A percentile compares a stretch with the other conserved stretches of the same genome.
Evolutionary conservation across 2,888 invertebrate genomes (phyloP).

Genomic region (Lottia scabra): DNA sequence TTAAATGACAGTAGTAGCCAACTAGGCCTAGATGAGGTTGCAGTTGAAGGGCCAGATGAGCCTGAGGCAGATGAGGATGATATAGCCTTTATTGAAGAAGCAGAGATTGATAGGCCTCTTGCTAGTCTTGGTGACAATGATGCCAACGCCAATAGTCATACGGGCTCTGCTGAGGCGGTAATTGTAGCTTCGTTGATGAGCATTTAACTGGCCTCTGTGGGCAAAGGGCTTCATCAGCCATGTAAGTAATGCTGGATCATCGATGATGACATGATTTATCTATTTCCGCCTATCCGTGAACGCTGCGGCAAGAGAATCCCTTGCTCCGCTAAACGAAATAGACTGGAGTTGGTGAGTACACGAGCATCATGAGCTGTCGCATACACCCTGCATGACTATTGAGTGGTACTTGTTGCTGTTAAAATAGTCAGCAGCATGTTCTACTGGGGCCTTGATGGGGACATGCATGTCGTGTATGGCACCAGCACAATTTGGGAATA

Average conservation of each 20-base stretch:
- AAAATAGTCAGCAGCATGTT: constrained; percentile 22
- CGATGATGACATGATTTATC: constrained; percentile 10
- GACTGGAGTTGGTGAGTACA: constrained; percentile 15
- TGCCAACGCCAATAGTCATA: no score
- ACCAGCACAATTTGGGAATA: constrained; percentile 26
- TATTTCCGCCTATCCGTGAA: neutral
- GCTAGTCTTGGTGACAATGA: no score
- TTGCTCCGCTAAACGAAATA: constrained; percentile 9
- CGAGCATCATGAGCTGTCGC: constrained; percentile 23
- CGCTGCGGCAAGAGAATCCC: constrained; percentile 9
- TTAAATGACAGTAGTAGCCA: no score
- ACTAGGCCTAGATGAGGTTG: no score
- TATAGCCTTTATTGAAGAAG: no score
- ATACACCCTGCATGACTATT: constrained; percentile 20
- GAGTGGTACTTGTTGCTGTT: constrained; percentile 24
- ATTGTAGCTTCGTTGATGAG: constrained; percentile 17
- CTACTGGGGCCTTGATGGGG: constrained; percentile 20
- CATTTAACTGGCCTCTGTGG: constrained; percentile 9
- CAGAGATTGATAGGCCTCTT: no score
- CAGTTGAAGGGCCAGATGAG: no score
- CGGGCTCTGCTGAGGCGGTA: constrained; percentile 23
- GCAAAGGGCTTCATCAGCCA: no score
- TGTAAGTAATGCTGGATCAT: constrained; percentile 30
- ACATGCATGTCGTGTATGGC: constrained; percentile 28
- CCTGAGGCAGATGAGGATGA: no score